A percentile compares a stretch with the other conserved stretches of the same genome.
Evolutionary conservation across 2,888 invertebrate species (phyloP).

Genomic region (Cephus pulcher): DNA sequence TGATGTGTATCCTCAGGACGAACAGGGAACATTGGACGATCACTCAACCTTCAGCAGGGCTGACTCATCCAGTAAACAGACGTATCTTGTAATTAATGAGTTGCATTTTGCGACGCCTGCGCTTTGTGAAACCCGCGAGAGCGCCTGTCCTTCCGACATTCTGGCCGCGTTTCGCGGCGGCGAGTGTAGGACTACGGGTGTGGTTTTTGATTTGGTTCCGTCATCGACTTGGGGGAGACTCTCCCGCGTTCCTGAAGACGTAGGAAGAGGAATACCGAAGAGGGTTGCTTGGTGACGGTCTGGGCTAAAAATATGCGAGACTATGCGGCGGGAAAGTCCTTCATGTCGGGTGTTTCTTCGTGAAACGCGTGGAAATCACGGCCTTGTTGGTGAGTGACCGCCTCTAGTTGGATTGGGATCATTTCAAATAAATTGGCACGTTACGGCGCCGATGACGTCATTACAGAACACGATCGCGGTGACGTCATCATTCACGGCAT

Average conservation of each 20-base stretch:
- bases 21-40: neutral
- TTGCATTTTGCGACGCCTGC: slow-evolving; percentile 43
- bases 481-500: slow-evolving; percentile 24
- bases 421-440: slow-evolving; percentile 43
- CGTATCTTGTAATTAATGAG: slow-evolving; percentile 15
- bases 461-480: slow-evolving; percentile 28
- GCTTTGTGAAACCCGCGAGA: slow-evolving; percentile 35
- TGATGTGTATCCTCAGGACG: neutral
- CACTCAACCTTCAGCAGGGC: slow-evolving; percentile 1
- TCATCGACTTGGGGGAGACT: slow-evolving; percentile 24
- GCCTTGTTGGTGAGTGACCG: slow-evolving; percentile 31
- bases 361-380: slow-evolving; percentile 20
- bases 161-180: slow-evolving; percentile 25
- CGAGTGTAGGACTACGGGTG: slow-evolving; percentile 46
- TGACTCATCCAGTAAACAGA: slow-evolving; percentile 3
- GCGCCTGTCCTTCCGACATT: slow-evolving; percentile 40
- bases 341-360: slow-evolving; percentile 17
- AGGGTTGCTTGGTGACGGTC: neutral
- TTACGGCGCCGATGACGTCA: slow-evolving; percentile 39
- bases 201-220: slow-evolving; percentile 46
- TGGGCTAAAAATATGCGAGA: slow-evolving; percentile 29
- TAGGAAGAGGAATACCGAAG: slow-evolving; percentile 1
- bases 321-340: slow-evolving; percentile 25
- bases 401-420: slow-evolving; percentile 13
- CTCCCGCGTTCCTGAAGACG: slow-evolving; percentile 4